Conservation (phyloP, 2,797 vertebrate genomes). For the Eulemur rubriventer region DNA sequence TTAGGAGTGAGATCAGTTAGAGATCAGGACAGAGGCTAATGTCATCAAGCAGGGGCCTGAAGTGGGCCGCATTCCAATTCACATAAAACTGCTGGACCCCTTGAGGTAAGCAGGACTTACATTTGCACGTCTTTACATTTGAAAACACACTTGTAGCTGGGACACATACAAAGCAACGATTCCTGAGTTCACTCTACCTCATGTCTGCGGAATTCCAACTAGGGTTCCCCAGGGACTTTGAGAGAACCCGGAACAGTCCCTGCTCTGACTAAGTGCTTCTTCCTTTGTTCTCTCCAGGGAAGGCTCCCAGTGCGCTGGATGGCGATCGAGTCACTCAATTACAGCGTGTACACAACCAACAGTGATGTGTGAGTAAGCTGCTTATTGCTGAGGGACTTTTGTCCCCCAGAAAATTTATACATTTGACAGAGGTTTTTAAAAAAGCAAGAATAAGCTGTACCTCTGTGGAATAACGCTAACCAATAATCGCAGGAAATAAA, state of each 20-base stretch:
- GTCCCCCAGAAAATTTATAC: background rate
- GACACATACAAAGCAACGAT: background rate
- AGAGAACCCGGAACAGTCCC: background rate
- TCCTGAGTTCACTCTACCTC: background rate
- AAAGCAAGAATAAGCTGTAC: background rate
- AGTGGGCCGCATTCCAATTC: background rate
- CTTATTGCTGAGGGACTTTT: background rate
- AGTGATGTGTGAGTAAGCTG: slow-evolving; percentile 91
- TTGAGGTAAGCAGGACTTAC: background rate
- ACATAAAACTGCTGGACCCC: background rate
- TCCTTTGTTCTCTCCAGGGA: slow-evolving; percentile 84
- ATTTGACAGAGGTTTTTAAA: background rate
- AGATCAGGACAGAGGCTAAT: background rate
- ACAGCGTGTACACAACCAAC: slow-evolving; percentile 93
- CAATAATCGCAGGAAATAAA: background rate
- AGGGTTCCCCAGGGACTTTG: background rate
- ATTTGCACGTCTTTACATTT: background rate
- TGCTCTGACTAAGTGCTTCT: background rate
- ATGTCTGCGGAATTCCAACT: background rate
- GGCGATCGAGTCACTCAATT: slow-evolving; percentile 94
- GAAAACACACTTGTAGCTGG: background rate
- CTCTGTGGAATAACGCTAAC: background rate
- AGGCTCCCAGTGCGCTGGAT: slow-evolving; percentile 94
- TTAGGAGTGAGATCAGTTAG: background rate
- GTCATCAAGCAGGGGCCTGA: background rate